phyloP scores from a whole-genome alignment of 2,113 vertebrate genomes.

The Ophthalmolycus amberensis region DNA sequence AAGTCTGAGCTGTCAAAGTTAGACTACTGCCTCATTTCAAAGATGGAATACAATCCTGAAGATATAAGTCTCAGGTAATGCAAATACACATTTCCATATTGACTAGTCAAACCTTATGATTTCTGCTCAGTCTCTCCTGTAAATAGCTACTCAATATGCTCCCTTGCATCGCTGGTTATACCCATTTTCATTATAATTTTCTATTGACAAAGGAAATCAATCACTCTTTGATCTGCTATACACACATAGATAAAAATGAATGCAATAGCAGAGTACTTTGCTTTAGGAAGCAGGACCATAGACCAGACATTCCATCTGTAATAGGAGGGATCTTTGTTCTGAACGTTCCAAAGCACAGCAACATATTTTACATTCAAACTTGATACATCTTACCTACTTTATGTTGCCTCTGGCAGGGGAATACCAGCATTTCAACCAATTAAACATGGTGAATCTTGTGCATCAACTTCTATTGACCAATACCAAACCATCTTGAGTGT shows the following conservation, averaged over 20 bases:
- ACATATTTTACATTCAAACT: no score
- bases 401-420: no score
- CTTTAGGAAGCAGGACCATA: no score
- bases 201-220: conserved; percentile 37
- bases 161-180: not conserved
- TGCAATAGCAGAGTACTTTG: conserved; percentile 1
- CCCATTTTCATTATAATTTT: conserved; percentile 23
- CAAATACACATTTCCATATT: conserved; percentile 32
- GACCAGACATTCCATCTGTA: no score
- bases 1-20: conserved; percentile 29
- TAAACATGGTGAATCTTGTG: no score
- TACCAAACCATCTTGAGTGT: no score
- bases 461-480: no score
- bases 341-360: no score
- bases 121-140: conserved; percentile 24
- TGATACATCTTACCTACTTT: no score
- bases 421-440: no score
- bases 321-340: no score
- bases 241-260: conserved; percentile 28
- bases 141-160: conserved; percentile 1
- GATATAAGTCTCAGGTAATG: conserved; percentile 5
- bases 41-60: not conserved
- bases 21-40: conserved; percentile 10
- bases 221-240: conserved; percentile 37
- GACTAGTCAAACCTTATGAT: conserved; percentile 13